Percentiles rank a stretch among this genome's conserved stretches.
Conservation (phyloP, 2,888 invertebrate species). For the Diploptera punctata region DNA sequence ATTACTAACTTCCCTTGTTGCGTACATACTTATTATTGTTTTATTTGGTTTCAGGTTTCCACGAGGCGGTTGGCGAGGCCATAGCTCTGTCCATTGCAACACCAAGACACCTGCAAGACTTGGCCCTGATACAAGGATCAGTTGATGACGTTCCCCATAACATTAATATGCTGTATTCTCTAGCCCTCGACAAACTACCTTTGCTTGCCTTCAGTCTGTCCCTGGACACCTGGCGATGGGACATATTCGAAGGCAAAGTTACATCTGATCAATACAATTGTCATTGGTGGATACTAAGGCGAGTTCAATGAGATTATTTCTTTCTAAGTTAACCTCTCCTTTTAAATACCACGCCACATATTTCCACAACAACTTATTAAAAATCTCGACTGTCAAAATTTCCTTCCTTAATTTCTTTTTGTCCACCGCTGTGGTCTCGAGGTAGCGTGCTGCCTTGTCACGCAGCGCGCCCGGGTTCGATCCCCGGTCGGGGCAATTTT, state of each 20-base stretch:
- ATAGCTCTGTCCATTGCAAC: slow-evolving; percentile 85
- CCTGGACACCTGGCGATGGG: slow-evolving; percentile 88
- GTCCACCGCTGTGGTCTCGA: too few relatives aligned
- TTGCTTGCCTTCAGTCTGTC: slow-evolving; percentile 85
- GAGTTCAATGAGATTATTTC: too few relatives aligned
- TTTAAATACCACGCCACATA: too few relatives aligned
- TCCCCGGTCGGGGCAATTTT: too few relatives aligned
- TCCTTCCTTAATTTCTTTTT: too few relatives aligned
- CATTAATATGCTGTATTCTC: slow-evolving; percentile 82
- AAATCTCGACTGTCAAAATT: too few relatives aligned
- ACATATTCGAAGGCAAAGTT: slow-evolving; percentile 77
- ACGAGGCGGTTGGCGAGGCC: slow-evolving; percentile 92
- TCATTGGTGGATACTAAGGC: slow-evolving; percentile 88
- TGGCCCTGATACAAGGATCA: slow-evolving; percentile 82
- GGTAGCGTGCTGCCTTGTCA: too few relatives aligned
- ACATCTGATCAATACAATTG: slow-evolving; percentile 83
- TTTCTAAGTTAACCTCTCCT: too few relatives aligned
- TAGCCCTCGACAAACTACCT: slow-evolving; percentile 85
- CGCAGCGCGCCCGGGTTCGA: too few relatives aligned
- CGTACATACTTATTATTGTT: too few relatives aligned
- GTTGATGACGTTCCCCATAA: slow-evolving; percentile 83
- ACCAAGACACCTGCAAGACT: slow-evolving; percentile 81
- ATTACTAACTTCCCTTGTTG: too few relatives aligned
- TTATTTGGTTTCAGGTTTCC: slow-evolving; percentile 74
- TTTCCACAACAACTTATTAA: too few relatives aligned